Evolutionary conservation across 1,140 invertebrate species (phyloP).

Genomic region (Drosophila navojoa): DNA sequence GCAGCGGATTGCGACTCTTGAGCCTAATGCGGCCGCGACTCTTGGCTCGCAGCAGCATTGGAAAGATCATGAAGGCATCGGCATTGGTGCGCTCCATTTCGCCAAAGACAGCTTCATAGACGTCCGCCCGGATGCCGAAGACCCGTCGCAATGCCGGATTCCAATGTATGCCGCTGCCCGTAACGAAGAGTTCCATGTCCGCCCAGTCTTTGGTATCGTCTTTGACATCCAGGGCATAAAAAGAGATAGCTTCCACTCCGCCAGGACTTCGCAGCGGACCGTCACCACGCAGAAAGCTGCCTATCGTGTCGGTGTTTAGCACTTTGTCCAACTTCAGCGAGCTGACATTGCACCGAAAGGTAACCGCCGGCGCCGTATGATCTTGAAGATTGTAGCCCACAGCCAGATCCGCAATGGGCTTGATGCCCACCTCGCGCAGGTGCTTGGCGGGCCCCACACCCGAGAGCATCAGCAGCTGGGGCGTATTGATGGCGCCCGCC

Average conservation of each 20-base stretch:
- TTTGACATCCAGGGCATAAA: constrained; percentile 88
- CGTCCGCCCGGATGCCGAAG: constrained; percentile 85
- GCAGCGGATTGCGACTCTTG: constrained; percentile 87
- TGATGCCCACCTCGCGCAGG: constrained; percentile 86
- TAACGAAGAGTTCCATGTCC: constrained; percentile 90
- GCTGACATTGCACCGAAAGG: constrained; percentile 86
- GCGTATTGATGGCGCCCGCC: constrained; percentile 90
- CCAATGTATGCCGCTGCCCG: constrained; percentile 84
- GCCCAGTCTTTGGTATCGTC: constrained; percentile 86
- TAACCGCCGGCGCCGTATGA: constrained; percentile 89
- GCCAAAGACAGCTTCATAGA: constrained; percentile 85
- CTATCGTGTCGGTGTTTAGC: constrained; percentile 48
- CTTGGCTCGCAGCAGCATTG: constrained; percentile 89
- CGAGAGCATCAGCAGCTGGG: constrained; percentile 92
- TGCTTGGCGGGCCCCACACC: constrained; percentile 91
- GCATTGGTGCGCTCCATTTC: constrained; percentile 86
- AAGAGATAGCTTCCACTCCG: constrained; percentile 91
- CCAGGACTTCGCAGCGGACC: constrained; percentile 91
- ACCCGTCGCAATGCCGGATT: constrained; percentile 84
- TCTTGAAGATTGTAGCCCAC: constrained; percentile 92
- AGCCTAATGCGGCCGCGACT: constrained; percentile 89
- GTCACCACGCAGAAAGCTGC: constrained; percentile 72
- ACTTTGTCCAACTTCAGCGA: constrained; percentile 48
- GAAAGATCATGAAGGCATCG: constrained; percentile 87
- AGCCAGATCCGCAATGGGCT: constrained; percentile 88